Percentiles rank a stretch among this genome's conserved stretches.
Evolutionary conservation across 2,797 vertebrate species (phyloP).

Genomic region (Helicolenus hilgendorfi): DNA sequence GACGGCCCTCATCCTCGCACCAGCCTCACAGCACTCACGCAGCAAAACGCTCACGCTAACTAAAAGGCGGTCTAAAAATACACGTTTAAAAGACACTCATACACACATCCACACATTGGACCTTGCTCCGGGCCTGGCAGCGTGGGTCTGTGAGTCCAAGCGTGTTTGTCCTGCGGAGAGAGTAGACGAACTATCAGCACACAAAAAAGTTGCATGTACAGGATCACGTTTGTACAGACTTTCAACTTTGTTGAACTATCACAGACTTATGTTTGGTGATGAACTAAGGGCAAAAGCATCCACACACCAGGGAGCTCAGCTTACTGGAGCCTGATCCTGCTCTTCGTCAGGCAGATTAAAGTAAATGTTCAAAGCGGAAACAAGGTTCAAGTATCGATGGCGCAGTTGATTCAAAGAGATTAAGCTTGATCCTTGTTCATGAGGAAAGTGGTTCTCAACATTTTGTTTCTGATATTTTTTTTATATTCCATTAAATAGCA

Average conservation of each 20-base stretch:
- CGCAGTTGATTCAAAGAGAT: background rate
- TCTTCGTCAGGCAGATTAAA: background rate
- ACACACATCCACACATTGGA: background rate
- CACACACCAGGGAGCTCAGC: background rate
- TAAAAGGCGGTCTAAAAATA: background rate
- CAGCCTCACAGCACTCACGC: background rate
- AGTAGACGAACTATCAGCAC: background rate
- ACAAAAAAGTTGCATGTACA: background rate
- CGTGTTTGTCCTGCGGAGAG: conserved; percentile 51
- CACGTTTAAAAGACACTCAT: background rate
- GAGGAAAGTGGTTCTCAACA: background rate
- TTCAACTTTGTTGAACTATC: background rate
- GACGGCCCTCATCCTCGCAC: conserved; percentile 75
- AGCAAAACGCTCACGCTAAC: background rate
- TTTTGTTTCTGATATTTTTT: background rate
- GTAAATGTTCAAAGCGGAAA: background rate
- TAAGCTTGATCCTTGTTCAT: background rate
- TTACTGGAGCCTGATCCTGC: background rate
- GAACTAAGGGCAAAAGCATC: background rate
- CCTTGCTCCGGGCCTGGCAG: background rate
- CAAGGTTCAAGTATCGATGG: background rate
- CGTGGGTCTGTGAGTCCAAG: background rate
- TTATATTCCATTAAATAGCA: background rate
- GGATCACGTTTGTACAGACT: background rate
- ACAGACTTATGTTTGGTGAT: background rate